Base-by-base conservation (phyloP, 2,888 invertebrate genomes). In the Euphydryas editha region DNA sequence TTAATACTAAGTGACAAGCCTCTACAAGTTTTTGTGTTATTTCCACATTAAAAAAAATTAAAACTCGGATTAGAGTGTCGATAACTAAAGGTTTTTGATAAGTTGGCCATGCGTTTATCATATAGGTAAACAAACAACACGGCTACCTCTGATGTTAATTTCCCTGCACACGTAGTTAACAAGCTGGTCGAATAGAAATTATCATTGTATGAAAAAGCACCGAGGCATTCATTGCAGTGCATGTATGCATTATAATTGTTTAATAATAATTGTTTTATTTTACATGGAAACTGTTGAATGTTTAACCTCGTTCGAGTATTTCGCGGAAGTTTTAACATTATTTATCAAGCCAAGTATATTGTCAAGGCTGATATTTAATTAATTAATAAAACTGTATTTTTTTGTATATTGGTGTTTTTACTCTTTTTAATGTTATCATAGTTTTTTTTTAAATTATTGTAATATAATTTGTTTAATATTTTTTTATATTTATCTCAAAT, bases 191-290 rank as follows among this genome's bases (percentile, higher is more conserved):
- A 67, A 66, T 59, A 67, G 65, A 71, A 75, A 79, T 80, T 79
- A 78, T 74, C 73, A 79, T 70, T 75, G 24, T 70, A 75, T 65
- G n/a, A 76, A 71, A 75, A 75, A 78, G 78, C 78, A 80, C 46
- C 58, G 74, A 72, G 71, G 75, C 74, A 75, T 75, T 73, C 78
- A 76, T 77, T 80, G 78, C 20, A 78, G 78, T 76, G 85, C 82
- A 83, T 80, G 76, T 80, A 81, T 80, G 78, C 81, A 82, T 47
- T 47, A 80, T 77, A 70, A 75, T 79, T 77, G 72, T 71, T 72
- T 77, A 30, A 30, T 39, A 72, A 78, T 75, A 70, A 68, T 65
- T 36, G 49, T 42, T 63, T 65, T 62, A 67, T 83, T 86, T 80
- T 62, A 55, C 82, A 82, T 81, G 66, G 81, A 82, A 46, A 47